A percentile compares a stretch with the other conserved stretches of the same genome.
Evolutionary conservation across 2,113 vertebrate genomes (phyloP).

Genomic region (Pomatostomus ruficeps): DNA sequence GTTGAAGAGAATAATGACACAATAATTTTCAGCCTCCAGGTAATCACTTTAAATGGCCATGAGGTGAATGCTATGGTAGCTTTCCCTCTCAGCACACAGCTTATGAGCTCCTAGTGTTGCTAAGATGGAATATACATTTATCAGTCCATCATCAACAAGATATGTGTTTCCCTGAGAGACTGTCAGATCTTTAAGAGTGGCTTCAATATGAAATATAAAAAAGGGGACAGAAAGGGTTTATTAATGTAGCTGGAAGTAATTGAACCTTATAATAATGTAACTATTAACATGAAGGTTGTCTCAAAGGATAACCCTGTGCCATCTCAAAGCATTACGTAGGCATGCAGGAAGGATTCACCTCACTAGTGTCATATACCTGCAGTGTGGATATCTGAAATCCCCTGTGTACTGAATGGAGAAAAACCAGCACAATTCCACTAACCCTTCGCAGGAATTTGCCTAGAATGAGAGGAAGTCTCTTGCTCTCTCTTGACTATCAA

Average conservation of each 20-base stretch:
- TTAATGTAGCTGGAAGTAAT: neutral
- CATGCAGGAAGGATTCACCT: neutral
- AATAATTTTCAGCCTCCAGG: slow-evolving; percentile 37
- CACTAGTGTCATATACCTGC: neutral
- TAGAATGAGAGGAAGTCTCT: neutral
- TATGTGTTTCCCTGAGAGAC: neutral
- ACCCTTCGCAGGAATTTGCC: neutral
- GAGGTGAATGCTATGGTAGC: neutral
- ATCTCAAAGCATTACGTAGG: neutral
- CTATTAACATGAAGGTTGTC: neutral
- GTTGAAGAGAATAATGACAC: neutral
- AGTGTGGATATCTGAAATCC: neutral
- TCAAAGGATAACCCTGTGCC: neutral
- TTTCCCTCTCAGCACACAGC: neutral
- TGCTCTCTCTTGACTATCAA: neutral
- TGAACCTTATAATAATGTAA: neutral
- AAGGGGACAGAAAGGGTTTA: neutral
- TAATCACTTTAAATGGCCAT: slow-evolving; percentile 14
- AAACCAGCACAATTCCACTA: neutral
- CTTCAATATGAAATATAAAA: neutral
- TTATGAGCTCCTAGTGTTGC: neutral
- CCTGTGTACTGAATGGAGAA: neutral
- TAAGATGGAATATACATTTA: neutral
- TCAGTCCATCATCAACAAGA: neutral
- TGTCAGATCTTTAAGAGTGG: neutral